Percentiles rank a stretch among this genome's conserved stretches.
phyloP scores from a whole-genome alignment of 2,113 vertebrate species.

The Chloroceryle aenea region DNA sequence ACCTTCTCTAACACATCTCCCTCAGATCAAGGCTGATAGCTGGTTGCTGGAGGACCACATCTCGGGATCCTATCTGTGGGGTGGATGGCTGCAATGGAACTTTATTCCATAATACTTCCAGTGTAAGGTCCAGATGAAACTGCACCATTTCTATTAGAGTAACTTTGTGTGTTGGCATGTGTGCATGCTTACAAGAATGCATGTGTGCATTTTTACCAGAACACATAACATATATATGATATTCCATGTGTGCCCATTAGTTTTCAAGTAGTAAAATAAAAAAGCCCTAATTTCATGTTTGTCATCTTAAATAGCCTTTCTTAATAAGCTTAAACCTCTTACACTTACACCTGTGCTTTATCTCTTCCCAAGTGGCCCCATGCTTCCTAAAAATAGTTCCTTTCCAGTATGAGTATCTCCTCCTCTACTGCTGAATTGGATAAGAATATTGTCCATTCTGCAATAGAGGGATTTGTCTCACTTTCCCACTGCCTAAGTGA shows the following conservation, averaged over 20 bases:
- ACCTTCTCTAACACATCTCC: not conserved
- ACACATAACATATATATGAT: not conserved
- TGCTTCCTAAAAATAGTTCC: constrained; percentile 59
- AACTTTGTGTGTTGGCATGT: not conserved
- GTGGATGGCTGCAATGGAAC: not conserved
- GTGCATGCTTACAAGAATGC: not conserved
- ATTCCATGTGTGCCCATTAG: not conserved
- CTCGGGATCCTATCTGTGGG: not conserved
- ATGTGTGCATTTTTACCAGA: not conserved
- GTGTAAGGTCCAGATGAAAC: not conserved
- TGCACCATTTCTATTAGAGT: not conserved
- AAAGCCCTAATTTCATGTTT: constrained; percentile 51
- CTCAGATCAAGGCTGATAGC: not conserved
- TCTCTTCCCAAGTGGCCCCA: not conserved
- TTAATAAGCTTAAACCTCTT: constrained; percentile 63
- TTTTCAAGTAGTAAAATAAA: constrained; percentile 34
- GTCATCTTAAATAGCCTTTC: constrained; percentile 50
- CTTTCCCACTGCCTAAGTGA: constrained; percentile 21
- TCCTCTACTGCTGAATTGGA: constrained; percentile 51
- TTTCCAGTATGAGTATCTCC: not conserved
- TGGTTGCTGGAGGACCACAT: not conserved
- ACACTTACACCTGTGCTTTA: constrained; percentile 44
- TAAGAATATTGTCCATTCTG: constrained; percentile 71
- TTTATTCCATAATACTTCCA: not conserved
- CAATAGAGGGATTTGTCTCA: constrained; percentile 63